Conservation (phyloP, 2,797 vertebrate species). For the Enteromius anoplus region DNA sequence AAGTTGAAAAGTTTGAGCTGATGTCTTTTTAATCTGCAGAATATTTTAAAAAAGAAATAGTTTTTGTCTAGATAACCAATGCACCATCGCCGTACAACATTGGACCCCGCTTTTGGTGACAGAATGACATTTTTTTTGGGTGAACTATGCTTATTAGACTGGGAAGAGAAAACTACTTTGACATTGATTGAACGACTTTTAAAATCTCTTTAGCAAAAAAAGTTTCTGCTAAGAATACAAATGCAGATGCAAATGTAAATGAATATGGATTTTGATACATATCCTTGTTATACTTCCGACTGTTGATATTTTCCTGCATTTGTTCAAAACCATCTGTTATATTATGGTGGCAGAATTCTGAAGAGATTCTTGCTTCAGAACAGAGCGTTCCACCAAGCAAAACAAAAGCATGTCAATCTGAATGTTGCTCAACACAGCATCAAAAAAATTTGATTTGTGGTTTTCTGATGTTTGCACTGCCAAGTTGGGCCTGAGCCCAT, state of each 20-base stretch:
- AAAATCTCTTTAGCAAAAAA: not conserved
- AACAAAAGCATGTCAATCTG: conserved; percentile 41
- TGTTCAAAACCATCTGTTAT: conserved; percentile 31
- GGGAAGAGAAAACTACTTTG: not conserved
- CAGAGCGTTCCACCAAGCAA: not conserved
- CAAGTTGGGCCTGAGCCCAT: conserved; percentile 34
- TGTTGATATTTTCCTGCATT: conserved; percentile 23
- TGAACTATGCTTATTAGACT: not conserved
- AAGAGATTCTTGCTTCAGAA: conserved; percentile 1
- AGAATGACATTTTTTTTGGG: not conserved
- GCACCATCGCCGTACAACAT: not conserved
- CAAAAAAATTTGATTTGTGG: conserved; percentile 29
- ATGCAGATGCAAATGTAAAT: conserved; percentile 36
- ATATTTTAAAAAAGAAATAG: not conserved
- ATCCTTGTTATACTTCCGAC: conserved; percentile 3
- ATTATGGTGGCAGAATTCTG: conserved; percentile 28
- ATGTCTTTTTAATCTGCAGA: not conserved
- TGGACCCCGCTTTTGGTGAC: not conserved
- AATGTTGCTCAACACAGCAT: conserved; percentile 36
- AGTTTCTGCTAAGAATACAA: conserved; percentile 3
- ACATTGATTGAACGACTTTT: not conserved
- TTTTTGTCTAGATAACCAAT: not conserved
- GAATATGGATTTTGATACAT: conserved; percentile 25
- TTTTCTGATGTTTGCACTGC: conserved; percentile 36
- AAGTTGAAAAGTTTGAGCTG: not conserved